Conservation (phyloP, 2,113 vertebrate genomes). For the Eurystomus gularis region DNA sequence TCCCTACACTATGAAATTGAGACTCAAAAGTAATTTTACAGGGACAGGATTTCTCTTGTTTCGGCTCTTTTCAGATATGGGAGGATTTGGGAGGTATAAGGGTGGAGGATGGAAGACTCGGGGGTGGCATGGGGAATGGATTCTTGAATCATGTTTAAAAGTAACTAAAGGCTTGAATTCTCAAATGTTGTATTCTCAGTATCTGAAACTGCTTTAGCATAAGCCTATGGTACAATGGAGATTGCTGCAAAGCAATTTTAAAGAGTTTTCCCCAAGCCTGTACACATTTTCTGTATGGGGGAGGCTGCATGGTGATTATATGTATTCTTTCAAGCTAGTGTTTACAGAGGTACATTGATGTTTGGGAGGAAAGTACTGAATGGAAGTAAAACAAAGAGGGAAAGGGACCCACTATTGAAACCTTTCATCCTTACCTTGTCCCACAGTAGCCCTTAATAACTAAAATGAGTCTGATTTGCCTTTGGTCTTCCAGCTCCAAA, state of each 20-base stretch:
- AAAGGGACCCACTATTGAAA: not conserved
- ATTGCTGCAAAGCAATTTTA: not conserved
- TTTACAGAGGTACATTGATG: not conserved
- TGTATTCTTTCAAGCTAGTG: slow-evolving; percentile 19
- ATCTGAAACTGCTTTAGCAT: slow-evolving; percentile 64
- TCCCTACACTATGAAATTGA: not conserved
- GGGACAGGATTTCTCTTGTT: not conserved
- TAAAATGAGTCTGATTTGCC: slow-evolving; percentile 58
- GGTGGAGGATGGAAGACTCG: not conserved
- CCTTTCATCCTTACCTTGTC: slow-evolving; percentile 16
- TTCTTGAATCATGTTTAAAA: slow-evolving; percentile 63
- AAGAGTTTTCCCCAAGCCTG: not conserved
- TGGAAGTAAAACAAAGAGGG: not conserved
- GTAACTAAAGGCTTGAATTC: slow-evolving; percentile 33
- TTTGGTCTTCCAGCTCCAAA: slow-evolving; percentile 77
- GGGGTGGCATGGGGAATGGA: not conserved
- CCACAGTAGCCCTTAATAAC: slow-evolving; percentile 3
- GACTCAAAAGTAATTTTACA: slow-evolving; percentile 9
- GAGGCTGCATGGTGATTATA: not conserved
- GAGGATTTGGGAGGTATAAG: not conserved
- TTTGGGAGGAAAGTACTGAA: not conserved
- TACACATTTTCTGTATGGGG: not conserved
- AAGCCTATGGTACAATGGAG: not conserved
- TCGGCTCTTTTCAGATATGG: not conserved
- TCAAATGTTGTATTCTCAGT: slow-evolving; percentile 46